Evolutionary conservation across 2,888 invertebrate genomes (phyloP), one percentile per base, ranked within the genome.

Genomic region (Phortica magna): DNA sequence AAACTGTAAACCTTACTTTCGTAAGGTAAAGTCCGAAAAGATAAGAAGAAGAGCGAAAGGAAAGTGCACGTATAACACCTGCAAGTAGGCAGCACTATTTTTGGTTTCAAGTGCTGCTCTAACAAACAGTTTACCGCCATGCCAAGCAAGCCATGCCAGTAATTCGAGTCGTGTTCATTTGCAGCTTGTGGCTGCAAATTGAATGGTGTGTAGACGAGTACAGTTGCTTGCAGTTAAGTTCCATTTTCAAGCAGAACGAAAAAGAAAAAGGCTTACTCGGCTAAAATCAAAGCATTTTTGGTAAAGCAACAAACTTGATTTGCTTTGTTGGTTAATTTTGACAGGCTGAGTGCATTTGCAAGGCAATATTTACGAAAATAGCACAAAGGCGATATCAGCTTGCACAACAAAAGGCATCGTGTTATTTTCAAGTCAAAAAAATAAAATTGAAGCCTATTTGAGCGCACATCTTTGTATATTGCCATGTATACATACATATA

Each of bases 221-320:
- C 14, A 14, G 10, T 9, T 48, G 48, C 48, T 48, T 48, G 48
- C 48, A 12, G 9, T 48, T 48, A 48, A 48, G 48, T 14, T 48
- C 48, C 31, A 31, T 31, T 48, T 14, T 48, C 59, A 59, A n/a
- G n/a, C n/a, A n/a, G n/a, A n/a, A n/a, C n/a, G n/a, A n/a, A n/a
- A n/a, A n/a, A n/a, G n/a, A n/a, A 59, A 59, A 59, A 59, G 14
- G 0, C 4, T 59, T 59, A 10, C 22, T 19, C 22, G 10, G n/a
- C n/a, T 17, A 7, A n/a, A 67, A 67, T 67, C 67, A 41, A 67
- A 67, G 67, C 67, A 67, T 67, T 67, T 41, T n/a, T 7, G 6
- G 31, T 41, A 14, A 9, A 17, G 61, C 9, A 61, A 48, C 48
- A 48, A 31, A 61, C 61, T 61, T 61, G 61, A 61, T 61, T 61